Evolutionary conservation across 2,888 invertebrate species (phyloP), one percentile per base, ranked within the genome.

Genomic region (Trachelus stipa): DNA sequence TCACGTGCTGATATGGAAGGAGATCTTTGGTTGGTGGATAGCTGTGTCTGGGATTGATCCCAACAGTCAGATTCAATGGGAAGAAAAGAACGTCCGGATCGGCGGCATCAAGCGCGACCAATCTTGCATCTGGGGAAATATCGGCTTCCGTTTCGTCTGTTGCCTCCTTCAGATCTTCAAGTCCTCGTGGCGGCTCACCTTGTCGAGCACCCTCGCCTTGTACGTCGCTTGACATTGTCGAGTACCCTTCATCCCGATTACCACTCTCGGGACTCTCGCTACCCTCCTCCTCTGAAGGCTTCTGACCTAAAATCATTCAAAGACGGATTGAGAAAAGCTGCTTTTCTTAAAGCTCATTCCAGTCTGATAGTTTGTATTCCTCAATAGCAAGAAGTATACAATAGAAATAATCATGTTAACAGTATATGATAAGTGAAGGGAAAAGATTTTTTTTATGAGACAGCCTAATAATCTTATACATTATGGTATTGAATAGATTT

Each of bases 211-310:
- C 94, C 86, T 95, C 95, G 0, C 95, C 95, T 90, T 96, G 96
- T 1, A 96, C 95, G 88, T 96, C 96, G 81, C 96, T 96, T 15
- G 96, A 96, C 96, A 96, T 96, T 6, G 96, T 96, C 80, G 96
- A 96, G 91, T 96, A 96, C 31, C 96, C 96, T 90, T 96, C 96
- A 92, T 96, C 96, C 84, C 96, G 94, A 83, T 95, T 95, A 71
- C 95, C 95, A 85, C 95, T 95, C 87, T 95, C 95, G 0, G 95
- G 95, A 80, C 95, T 95, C 89, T 96, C 95, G 83, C 94, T 95
- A 23, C 95, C 95, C 37, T 94, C 95, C 86, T 95, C 95, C 80
- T 95, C 94, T 78, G 93, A 94, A 79, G 94, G 94, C 79, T 90
- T 90, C 87, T 93, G 93, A 76, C 92, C 92, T 92, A 84, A 77